phyloP scores from a whole-genome alignment of 2,797 vertebrate species.

The Orientallactaga sibirica region DNA sequence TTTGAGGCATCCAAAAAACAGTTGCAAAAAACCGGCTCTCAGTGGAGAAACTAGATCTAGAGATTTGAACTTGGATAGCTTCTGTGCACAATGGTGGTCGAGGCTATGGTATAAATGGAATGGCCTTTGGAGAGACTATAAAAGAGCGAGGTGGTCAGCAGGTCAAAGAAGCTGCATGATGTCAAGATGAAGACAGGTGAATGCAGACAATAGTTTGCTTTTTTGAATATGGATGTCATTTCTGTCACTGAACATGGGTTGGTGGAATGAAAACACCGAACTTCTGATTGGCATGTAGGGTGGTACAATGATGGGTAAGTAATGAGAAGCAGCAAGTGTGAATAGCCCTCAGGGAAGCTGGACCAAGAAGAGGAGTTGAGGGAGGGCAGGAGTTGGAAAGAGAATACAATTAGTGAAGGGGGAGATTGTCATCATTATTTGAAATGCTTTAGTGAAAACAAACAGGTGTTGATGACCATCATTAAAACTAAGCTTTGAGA shows the following conservation, averaged over 20 bases:
- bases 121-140: neutral
- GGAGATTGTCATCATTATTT: constrained; percentile 1
- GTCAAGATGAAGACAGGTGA: neutral
- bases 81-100: neutral
- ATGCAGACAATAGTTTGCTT: neutral
- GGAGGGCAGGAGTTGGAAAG: neutral
- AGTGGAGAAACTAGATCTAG: neutral
- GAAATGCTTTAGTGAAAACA: constrained; percentile 41
- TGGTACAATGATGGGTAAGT: neutral
- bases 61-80: neutral
- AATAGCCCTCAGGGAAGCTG: neutral
- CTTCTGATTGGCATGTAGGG: neutral
- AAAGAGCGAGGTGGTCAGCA: neutral
- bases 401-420: neutral
- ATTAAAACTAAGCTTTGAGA: constrained; percentile 68
- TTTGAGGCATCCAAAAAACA: neutral
- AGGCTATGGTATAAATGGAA: neutral
- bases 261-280: neutral
- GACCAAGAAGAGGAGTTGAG: neutral
- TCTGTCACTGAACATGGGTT: neutral
- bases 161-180: neutral
- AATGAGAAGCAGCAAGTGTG: constrained; percentile 1
- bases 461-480: constrained; percentile 62
- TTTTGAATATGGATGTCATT: neutral
- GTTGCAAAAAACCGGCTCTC: neutral